Evolutionary conservation across 1,140 invertebrate genomes (phyloP), one percentile per base, ranked within the genome.

Genomic region (Aphelenchoides avenae): DNA sequence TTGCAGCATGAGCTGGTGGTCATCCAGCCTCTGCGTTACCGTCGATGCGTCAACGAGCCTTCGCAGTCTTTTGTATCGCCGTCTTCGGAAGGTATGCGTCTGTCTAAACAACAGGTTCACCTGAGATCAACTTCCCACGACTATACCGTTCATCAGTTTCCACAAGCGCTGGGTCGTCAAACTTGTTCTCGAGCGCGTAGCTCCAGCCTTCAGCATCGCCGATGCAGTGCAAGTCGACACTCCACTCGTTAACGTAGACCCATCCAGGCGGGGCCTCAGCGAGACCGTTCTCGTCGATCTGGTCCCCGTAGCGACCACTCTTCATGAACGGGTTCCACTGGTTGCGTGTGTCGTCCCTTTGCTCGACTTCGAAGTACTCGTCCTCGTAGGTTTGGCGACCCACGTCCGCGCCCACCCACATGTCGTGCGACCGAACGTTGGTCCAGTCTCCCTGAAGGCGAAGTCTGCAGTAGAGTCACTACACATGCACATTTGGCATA

Each of bases 201-300:
- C 50, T 49, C 66, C 66, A 71, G 31, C 70, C 68, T 13, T 66
- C 46, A 24, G 52, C 60, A 27, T 70, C 66, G 42, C 66, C 66
- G 36, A 48, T 40, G 29, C 37, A 43, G 29, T 71, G 50, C 15
- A 54, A 42, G 30, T 69, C 67, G 13, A 56, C 37, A 18, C 34
- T 33, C 67, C 67, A 69, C 5, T 20, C 44, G 5, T 52, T 39
- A 18, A 37, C 34, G 37, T 61, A 67, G 39, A 31, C 39, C 64
- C 57, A 68, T 4, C 66, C 59, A 11, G 27, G 22, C 9, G 66
- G 55, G 1, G 66, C 34, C 0, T 52, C 46, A 13, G 54, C 30
- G 3, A 73, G 20, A 1, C 15, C 22, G 30, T 53, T 26, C 4
- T 44, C 24, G 3, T 59, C 56, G 20, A 64, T 13, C 1, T 41